Evolutionary conservation across 2,113 vertebrate genomes (phyloP).

Genomic region (Cyprichromis sp.): DNA sequence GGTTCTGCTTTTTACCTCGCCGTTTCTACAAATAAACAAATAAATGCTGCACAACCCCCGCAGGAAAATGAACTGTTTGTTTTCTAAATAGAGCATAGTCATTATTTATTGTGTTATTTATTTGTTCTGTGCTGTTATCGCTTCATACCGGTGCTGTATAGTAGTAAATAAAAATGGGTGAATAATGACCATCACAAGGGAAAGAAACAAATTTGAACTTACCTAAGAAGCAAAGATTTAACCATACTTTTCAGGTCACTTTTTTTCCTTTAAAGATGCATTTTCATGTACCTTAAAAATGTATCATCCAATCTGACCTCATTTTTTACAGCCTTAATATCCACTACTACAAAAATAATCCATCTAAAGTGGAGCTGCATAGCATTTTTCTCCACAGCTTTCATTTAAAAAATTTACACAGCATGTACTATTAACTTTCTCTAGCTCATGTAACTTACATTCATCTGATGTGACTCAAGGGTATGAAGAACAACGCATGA

Average conservation of each 20-base stretch:
- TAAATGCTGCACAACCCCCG: background rate
- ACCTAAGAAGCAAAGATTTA: background rate
- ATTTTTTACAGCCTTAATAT: background rate
- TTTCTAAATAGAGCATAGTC: constrained; percentile 30
- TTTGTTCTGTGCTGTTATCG: background rate
- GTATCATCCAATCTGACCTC: background rate
- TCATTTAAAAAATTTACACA: background rate
- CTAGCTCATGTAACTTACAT: background rate
- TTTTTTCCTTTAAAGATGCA: background rate
- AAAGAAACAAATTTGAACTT: background rate
- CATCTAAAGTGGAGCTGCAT: background rate
- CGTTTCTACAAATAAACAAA: constrained; percentile 20
- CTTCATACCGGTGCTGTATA: background rate
- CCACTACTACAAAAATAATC: background rate
- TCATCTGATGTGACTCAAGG: background rate
- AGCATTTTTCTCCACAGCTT: background rate
- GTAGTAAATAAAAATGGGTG: background rate
- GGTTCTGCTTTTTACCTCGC: background rate
- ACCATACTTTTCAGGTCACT: background rate
- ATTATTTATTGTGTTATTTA: constrained; percentile 38
- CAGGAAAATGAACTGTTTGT: constrained; percentile 28
- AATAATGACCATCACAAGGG: background rate
- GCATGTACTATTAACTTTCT: background rate
- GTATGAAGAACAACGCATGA: background rate
- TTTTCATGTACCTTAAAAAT: background rate